A percentile compares a stretch with the other conserved stretches of the same genome.
Evolutionary conservation across 1,140 invertebrate species (phyloP).

Genomic region (Drosophila oshimai): DNA sequence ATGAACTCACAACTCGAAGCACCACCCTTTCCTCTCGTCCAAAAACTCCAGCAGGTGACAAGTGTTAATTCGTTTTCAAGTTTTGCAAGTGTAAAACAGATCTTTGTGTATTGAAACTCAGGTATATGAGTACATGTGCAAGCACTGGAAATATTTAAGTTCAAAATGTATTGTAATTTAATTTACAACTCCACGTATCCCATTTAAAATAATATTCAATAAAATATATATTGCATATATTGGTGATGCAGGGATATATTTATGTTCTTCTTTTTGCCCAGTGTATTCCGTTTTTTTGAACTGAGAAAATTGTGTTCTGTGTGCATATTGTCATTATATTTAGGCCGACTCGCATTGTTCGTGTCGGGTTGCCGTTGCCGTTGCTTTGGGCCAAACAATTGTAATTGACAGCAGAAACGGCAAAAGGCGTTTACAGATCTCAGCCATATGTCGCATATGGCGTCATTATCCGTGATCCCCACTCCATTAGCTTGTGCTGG

Average conservation of each 20-base stretch:
- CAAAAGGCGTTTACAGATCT: constrained; percentile 37
- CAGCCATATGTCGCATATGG: constrained; percentile 58
- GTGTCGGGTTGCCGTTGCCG: constrained; percentile 16
- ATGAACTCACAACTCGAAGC: constrained; percentile 6
- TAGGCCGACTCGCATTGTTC: constrained; percentile 3
- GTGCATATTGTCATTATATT: constrained; percentile 2
- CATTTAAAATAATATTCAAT: too few relatives aligned
- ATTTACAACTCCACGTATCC: too few relatives aligned
- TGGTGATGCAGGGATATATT: too few relatives aligned
- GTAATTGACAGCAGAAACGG: constrained; percentile 34
- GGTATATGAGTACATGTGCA: not conserved
- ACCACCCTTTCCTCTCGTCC: not conserved
- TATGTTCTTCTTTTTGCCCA: too few relatives aligned
- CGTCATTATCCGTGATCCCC: constrained; percentile 10
- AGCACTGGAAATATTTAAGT: not conserved
- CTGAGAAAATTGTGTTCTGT: not conserved
- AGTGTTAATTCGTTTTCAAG: constrained; percentile 33
- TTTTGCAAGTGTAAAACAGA: not conserved
- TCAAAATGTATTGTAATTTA: too few relatives aligned
- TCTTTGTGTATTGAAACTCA: not conserved
- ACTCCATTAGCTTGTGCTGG: not conserved
- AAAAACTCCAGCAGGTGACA: constrained; percentile 36
- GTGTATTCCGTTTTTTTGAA: too few relatives aligned
- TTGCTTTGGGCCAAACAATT: constrained; percentile 33
- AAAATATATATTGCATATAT: too few relatives aligned